phyloP scores from a whole-genome alignment of 2,888 invertebrate genomes.

The Leptinotarsa tumamoca region DNA sequence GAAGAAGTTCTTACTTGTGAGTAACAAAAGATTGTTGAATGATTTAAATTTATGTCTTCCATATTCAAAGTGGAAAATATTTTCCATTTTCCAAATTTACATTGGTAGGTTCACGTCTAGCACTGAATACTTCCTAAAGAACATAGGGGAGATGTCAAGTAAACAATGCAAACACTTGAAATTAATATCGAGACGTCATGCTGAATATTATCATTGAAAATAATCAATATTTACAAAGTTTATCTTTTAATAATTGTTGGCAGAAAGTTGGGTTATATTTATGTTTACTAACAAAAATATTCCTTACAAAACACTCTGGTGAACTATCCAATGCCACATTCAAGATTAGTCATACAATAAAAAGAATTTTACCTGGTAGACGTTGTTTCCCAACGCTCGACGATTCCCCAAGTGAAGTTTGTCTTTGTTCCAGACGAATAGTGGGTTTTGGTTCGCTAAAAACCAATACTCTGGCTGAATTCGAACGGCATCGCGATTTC shows the following conservation, averaged over 20 bases:
- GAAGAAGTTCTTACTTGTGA: neutral
- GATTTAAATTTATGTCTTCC: neutral
- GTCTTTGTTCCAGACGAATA: conserved; percentile 54
- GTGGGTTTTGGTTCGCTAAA: conserved; percentile 76
- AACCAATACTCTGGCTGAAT: conserved; percentile 81
- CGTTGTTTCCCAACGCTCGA: conserved; percentile 49
- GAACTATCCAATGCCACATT: conserved; percentile 21
- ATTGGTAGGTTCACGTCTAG: neutral
- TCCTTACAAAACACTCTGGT: neutral
- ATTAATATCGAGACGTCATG: conserved; percentile 8
- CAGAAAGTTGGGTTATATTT: conserved; percentile 17
- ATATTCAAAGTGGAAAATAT: neutral
- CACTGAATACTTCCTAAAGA: neutral
- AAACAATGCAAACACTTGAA: conserved; percentile 17
- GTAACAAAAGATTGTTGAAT: conserved; percentile 1
- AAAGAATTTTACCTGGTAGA: conserved; percentile 46
- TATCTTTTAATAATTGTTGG: neutral
- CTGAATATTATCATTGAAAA: conserved; percentile 4
- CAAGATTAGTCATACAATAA: conserved; percentile 20
- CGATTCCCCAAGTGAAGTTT: conserved; percentile 49
- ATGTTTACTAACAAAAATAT: conserved; percentile 13
- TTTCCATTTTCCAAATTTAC: neutral
- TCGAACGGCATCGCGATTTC: conserved; percentile 63
- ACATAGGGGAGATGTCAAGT: conserved; percentile 1
- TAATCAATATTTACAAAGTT: conserved; percentile 17